Evolutionary conservation across 64 coral and sea anemone genomes (phyloP).

Genomic region (Porites australiensis): DNA sequence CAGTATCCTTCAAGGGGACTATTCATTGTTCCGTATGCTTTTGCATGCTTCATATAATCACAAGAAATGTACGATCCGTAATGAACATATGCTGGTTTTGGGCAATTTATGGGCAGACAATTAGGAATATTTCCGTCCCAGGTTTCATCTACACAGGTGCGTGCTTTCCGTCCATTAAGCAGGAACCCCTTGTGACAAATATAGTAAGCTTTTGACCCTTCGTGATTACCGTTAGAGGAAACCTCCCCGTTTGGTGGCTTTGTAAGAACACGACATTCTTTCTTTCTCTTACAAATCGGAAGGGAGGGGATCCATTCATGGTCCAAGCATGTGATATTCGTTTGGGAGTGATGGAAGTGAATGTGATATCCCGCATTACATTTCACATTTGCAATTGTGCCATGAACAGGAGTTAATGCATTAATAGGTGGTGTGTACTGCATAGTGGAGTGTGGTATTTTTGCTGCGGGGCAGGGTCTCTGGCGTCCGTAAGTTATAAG

Average conservation of each 20-base stretch:
- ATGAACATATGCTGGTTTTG: background rate
- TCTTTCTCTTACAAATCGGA: background rate
- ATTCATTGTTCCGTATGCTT: constrained; percentile 21
- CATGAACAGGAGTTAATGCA: background rate
- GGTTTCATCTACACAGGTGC: background rate
- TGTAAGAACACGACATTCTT: background rate
- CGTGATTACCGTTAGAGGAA: background rate
- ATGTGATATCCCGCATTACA: constrained; percentile 3
- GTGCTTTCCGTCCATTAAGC: constrained; percentile 34
- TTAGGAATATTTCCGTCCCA: constrained; percentile 14
- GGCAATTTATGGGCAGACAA: constrained; percentile 36
- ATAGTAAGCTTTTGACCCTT: constrained; percentile 54
- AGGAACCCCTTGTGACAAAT: constrained; percentile 23
- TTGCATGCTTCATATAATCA: constrained; percentile 15
- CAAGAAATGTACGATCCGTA: constrained; percentile 21
- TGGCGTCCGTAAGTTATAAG: constrained; percentile 10
- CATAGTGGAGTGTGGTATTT: background rate
- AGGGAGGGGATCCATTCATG: background rate
- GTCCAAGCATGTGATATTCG: constrained; percentile 8
- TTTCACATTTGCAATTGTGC: background rate
- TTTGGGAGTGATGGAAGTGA: background rate
- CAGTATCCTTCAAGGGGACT: constrained; percentile 53
- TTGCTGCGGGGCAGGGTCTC: background rate
- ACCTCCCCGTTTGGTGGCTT: constrained; percentile 9
- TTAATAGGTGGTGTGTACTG: background rate